A percentile compares a stretch with the other conserved stretches of the same genome.
Conservation (phyloP, 2,888 invertebrate species). For the Strigamia transsilvanica region DNA sequence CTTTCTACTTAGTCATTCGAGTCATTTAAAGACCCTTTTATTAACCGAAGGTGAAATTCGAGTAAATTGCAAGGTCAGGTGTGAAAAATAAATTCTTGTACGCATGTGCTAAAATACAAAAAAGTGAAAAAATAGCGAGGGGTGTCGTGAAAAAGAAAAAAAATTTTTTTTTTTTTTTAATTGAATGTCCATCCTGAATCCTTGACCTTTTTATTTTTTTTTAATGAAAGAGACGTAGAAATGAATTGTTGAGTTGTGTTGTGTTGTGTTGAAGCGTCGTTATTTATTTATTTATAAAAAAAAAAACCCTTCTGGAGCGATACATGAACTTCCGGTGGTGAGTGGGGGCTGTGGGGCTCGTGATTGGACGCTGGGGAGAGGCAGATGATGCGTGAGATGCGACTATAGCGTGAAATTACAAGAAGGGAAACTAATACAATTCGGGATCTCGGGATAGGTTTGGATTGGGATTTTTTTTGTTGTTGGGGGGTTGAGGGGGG, state of each 20-base stretch:
- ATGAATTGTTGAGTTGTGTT: not conserved
- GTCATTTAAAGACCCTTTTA: conserved; percentile 12
- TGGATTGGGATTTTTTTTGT: not conserved
- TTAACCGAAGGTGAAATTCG: not conserved
- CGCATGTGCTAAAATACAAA: not conserved
- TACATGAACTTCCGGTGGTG: conserved; percentile 31
- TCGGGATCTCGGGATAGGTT: not conserved
- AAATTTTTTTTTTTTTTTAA: not conserved
- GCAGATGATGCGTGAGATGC: conserved; percentile 41
- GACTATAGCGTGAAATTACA: conserved; percentile 38
- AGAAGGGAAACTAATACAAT: conserved; percentile 44
- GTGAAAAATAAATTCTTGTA: not conserved
- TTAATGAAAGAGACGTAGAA: not conserved
- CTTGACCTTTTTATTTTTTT: conserved; percentile 22
- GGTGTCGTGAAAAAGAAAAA: not conserved
- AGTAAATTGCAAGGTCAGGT: conserved; percentile 37
- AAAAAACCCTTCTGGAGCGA: conserved; percentile 16
- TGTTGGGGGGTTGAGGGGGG: not conserved
- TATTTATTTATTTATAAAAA: not conserved
- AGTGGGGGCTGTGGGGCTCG: not conserved
- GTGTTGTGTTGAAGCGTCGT: conserved; percentile 12
- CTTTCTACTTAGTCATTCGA: conserved; percentile 31
- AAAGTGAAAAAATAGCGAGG: not conserved
- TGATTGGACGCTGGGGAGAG: conserved; percentile 32
- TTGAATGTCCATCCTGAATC: conserved; percentile 43